Base-by-base conservation (phyloP, 2,888 invertebrate genomes). In the Erebia palarica region DNA sequence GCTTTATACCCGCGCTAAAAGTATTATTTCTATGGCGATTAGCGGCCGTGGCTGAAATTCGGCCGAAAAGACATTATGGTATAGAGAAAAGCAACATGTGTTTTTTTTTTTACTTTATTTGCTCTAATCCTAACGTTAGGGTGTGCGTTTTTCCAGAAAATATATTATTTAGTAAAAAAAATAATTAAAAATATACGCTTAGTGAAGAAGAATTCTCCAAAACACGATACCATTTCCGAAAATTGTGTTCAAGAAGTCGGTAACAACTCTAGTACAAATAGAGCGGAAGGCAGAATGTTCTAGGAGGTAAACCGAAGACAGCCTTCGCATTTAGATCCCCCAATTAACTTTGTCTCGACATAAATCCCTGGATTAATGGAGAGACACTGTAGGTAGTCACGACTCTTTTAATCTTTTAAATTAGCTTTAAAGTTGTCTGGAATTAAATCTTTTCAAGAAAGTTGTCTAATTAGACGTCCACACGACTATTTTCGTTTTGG, bases 261-360 rank as follows among this genome's bases (percentile, higher is more conserved):
- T 64, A 65, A 72, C 64, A 69, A 68, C 66, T 72, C 58, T 47
- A 53, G 69, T 65, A 69, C 71, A 73, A 63, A 71, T 73, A 70
- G 66, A 73, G 36, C 69, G 69, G 63, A 69, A 69, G 70, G 68
- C 70, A 71, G 73, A 71, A 66, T 73, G 71, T 68, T 71, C 73
- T 73, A 71, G 71, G 69, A 71, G 71, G 71, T 69, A 71, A 65
- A 73, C 66, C 69, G 71, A 73, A 71, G 71, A 73, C 65, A 73
- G 71, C 68, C 66, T 73, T 65, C 73, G 72, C 71, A 73, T 75
- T 76, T 74, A 75, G 74, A 74, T 75, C 75, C 73, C 69, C 73
- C 69, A 74, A 74, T 75, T 76, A 76, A 76, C 76, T 75, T 76
- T 73, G 76, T 73, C 76, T 71, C 73, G 65, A 73, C 73, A 69